Percentiles rank a stretch among this genome's conserved stretches.
These are phyloP conservation scores for Brotula barbata DNA, from an alignment of 2,797 vertebrate species.

Conservation along the genomic window DNA sequence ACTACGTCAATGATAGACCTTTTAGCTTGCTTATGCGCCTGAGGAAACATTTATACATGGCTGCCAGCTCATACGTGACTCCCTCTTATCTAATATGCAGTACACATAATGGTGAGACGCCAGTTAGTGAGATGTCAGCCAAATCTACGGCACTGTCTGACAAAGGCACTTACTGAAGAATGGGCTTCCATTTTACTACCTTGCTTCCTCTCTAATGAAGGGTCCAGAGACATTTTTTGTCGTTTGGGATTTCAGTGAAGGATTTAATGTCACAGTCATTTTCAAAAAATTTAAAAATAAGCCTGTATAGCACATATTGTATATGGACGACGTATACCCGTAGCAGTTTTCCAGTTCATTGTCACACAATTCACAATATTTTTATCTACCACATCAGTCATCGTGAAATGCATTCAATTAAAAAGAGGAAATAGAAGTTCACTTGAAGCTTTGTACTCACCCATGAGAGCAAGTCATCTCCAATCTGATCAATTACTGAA, in stretches of 20 bases:
- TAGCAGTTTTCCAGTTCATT: no score
- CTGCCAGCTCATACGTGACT: conserved; percentile 40
- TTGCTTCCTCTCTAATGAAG: conserved; percentile 12
- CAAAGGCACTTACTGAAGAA: conserved; percentile 36
- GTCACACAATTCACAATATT: conserved; percentile 40
- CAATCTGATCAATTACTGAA: conserved; percentile 91
- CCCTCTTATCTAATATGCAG: conserved; percentile 32
- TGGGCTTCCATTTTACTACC: conserved; percentile 8
- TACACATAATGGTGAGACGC: conserved; percentile 16
- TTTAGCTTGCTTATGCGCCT: conserved; percentile 54
- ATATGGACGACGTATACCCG: no score
- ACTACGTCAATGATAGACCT: conserved; percentile 51
- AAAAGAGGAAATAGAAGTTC: no score
- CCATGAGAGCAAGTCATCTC: conserved; percentile 92
- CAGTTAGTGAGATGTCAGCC: conserved; percentile 39
- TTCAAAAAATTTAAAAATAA: not conserved
- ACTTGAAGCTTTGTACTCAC: conserved; percentile 81
- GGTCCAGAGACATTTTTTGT: not conserved
- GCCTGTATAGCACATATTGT: no score
- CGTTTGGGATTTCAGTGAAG: not conserved
- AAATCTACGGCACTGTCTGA: conserved; percentile 61
- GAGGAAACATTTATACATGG: conserved; percentile 36
- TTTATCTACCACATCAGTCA: conserved; percentile 43
- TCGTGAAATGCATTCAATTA: conserved; percentile 57
- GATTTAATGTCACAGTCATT: not conserved